Evolutionary conservation across 1,140 invertebrate species (phyloP), one percentile per base, ranked within the genome.

Genomic region (Scaptomyza hsui): DNA sequence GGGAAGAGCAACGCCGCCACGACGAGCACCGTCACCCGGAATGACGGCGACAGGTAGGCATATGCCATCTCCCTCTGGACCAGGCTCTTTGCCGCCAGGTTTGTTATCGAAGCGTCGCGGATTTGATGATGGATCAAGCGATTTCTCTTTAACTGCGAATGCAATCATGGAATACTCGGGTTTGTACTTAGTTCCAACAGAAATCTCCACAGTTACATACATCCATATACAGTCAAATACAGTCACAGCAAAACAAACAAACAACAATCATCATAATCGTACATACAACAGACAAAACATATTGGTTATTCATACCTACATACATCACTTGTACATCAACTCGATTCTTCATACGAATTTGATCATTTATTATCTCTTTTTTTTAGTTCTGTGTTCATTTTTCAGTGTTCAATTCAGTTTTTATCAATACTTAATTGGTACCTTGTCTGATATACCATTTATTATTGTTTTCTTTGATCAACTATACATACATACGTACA

Each of bases 91-190:
- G 79, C 95, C 95, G 16, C 95, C 95, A 41, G 96, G 96, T 77
- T 94, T 96, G 72, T 96, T 97, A 94, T 94, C 94, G 68, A 95
- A 96, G 90, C 94, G 95, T 78, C 93, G 95, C 74, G 93, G 93
- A 52, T 96, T 95, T 90, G 96, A 97, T 91, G 97, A 97, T 92
- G 94, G 95, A 49, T 95, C 95, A 81, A 97, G 96, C 92, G 96
- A 97, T 92, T 96, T 96, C 77, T 95, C 95, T 73, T 95, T 95
- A 89, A 95, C 94, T 48, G 93, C 95, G 75, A 95, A 94, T 92
- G 96, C 95, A 69, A 96, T 96, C 93, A 95, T 96, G 95, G 96
- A 97, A 92, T 97, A 97, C 92, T 96, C 95, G 91, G 96, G 96
- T 96, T 91, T 92, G 92, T 92, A 92, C 78, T 68, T 78, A 61